Evolutionary conservation across 2,797 vertebrate genomes (phyloP).

Genomic region (Cyclopterus lumpus): DNA sequence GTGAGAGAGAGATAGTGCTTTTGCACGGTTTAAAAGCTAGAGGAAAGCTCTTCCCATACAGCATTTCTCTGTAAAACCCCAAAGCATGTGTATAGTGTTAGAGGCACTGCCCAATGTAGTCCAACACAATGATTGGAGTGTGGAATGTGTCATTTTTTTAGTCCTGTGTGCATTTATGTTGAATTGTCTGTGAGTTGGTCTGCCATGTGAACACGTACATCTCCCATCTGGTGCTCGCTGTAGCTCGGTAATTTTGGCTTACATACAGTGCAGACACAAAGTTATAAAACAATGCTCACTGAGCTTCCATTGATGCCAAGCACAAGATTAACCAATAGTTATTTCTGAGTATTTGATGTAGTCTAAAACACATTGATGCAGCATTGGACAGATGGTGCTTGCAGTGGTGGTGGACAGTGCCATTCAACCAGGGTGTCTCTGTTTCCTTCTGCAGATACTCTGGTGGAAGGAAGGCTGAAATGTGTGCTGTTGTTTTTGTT

Average conservation of each 20-base stretch:
- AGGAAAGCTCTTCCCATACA: conserved; percentile 21
- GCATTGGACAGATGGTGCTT: neutral
- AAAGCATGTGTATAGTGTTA: neutral
- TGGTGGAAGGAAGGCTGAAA: neutral
- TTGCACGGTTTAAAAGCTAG: conserved; percentile 20
- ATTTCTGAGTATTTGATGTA: conserved; percentile 1
- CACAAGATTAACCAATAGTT: neutral
- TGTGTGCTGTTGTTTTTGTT: neutral
- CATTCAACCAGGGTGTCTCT: too few species aligned
- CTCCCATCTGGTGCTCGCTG: conserved; percentile 16
- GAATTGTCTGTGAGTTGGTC: conserved; percentile 4
- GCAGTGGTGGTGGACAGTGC: too few species aligned
- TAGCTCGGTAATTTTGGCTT: conserved; percentile 1
- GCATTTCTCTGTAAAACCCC: conserved; percentile 22
- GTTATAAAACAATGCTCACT: conserved; percentile 16
- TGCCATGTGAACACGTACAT: conserved; percentile 6
- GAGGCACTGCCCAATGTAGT: neutral
- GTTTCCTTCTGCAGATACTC: too few species aligned
- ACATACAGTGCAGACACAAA: neutral
- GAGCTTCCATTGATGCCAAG: conserved; percentile 4
- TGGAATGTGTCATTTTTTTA: conserved; percentile 11
- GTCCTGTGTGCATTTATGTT: conserved; percentile 15
- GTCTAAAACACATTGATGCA: neutral
- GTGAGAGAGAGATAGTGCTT: neutral
- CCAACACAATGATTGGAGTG: conserved; percentile 7